A percentile compares a stretch with the other conserved stretches of the same genome.
Evolutionary conservation across 2,888 invertebrate species (phyloP).

Genomic region (Erynnis tages): DNA sequence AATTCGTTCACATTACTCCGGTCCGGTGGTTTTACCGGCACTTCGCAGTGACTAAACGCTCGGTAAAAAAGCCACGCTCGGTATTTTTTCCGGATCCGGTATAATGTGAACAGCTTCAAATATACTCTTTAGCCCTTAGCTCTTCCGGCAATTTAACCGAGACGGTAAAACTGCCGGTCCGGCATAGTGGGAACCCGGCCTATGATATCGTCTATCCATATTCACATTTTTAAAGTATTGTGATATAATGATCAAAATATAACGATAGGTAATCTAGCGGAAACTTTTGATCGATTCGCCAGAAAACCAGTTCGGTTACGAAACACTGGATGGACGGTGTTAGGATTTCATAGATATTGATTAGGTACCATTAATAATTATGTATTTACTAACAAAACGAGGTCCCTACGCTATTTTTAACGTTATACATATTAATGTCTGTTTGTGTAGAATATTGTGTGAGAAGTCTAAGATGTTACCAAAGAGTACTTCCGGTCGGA

Average conservation of each 20-base stretch:
- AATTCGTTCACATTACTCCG: slow-evolving; percentile 33
- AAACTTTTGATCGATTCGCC: neutral
- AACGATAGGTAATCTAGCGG: neutral
- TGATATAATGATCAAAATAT: slow-evolving; percentile 10
- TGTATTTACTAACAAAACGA: slow-evolving; percentile 6
- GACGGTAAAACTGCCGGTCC: too few species aligned
- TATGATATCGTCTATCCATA: neutral
- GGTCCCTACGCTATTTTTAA: neutral
- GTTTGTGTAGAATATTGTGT: neutral
- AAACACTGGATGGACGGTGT: slow-evolving; percentile 6
- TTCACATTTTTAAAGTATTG: neutral
- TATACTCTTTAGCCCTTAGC: too few species aligned
- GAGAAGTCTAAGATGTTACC: slow-evolving; percentile 3
- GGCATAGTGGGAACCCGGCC: too few species aligned
- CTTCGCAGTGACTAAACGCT: slow-evolving; percentile 36
- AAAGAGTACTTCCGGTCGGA: slow-evolving; percentile 15
- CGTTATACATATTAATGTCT: neutral
- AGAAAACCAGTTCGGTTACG: slow-evolving; percentile 2
- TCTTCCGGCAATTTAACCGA: too few species aligned
- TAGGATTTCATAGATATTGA: neutral
- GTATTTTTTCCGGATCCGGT: too few species aligned
- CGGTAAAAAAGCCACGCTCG: slow-evolving; percentile 31
- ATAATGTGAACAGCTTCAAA: too few species aligned
- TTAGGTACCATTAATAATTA: slow-evolving; percentile 1
- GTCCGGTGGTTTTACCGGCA: slow-evolving; percentile 28